phyloP scores from a whole-genome alignment of 2,888 invertebrate genomes.

The Leptinotarsa peninsularis region DNA sequence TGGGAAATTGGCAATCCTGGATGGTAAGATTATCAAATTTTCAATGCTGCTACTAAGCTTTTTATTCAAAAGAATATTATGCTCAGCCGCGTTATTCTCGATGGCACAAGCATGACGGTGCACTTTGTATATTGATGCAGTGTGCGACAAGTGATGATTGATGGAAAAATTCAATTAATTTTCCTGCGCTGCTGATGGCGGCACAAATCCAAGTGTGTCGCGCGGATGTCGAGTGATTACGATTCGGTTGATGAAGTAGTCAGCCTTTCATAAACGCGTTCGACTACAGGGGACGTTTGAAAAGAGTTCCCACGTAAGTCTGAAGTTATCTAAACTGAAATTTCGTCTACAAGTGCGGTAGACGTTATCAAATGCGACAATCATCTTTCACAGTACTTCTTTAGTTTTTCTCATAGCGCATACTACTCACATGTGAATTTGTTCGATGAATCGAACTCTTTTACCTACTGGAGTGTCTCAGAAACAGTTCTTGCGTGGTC shows the following conservation, averaged over 20 bases:
- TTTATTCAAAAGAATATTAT: background rate
- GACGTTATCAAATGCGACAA: too few species aligned
- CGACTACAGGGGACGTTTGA: background rate
- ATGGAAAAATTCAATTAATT: conserved; percentile 58
- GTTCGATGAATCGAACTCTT: too few species aligned
- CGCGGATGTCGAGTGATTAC: conserved; percentile 41
- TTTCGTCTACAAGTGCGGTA: too few species aligned
- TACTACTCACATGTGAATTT: too few species aligned
- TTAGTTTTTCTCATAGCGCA: too few species aligned
- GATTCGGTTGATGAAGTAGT: conserved; percentile 8
- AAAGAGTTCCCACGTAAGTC: background rate
- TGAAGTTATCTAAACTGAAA: background rate
- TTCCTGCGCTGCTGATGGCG: conserved; percentile 38
- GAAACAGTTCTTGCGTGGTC: too few species aligned
- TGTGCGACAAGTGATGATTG: conserved; percentile 55
- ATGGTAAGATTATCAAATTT: background rate
- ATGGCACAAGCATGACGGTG: conserved; percentile 41
- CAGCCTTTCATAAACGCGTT: conserved; percentile 11
- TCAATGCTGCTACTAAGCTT: background rate
- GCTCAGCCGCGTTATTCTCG: background rate
- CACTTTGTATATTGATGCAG: conserved; percentile 48
- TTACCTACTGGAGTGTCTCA: too few species aligned
- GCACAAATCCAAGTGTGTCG: conserved; percentile 35
- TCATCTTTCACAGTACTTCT: too few species aligned
- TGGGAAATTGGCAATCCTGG: background rate